Base-by-base conservation (phyloP, 2,113 vertebrate species). In the Sebastes fasciatus region DNA sequence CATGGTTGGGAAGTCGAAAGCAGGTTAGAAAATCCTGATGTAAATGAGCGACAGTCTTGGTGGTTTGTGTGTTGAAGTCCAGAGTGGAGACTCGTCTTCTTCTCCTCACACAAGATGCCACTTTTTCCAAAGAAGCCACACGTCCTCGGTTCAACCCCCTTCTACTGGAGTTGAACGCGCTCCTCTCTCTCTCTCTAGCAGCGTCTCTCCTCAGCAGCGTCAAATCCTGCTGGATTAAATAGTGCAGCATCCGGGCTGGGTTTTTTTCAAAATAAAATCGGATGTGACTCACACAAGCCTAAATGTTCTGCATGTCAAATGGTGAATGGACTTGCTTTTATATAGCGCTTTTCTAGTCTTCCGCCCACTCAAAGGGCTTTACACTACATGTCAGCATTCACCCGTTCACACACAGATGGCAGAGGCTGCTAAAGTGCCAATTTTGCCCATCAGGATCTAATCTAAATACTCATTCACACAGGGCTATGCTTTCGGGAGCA, bases 111-210 rank as follows among this genome's bases (percentile, higher is more conserved):
- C 85, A 72, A 34, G 86, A 91, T 91, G 88, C 86, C 83, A 91
- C 87, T 87, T 85, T 86, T 71, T 84, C 87, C 34, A 34, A 89
- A 89, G 57, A 83, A 91, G 54, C 84, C 85, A 68, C 79, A 89
- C 92, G 94, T 94, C 94, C 95, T 93, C 85, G 89, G 89, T 91
- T 95, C 93, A 94, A 94, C 94, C 93, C 93, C 91, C 81, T 86
- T 91, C 76, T 4, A 62, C 85, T 72, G 16, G 80, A 84, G 67
- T 86, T 79, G 34, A 34, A 34, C 74, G 77, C 23, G 55, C 82
- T 79, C 58, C 71, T 70, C 79, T 90, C 82, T 73, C 82, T 73
- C 71, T 70, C 79, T 90, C 82, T 73, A 19, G 77, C 87, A 85
- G 89, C 83, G 79, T 19, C 79, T 82, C 86, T 86, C 66, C 83